Evolutionary conservation across 2,113 vertebrate species (phyloP).

Genomic region (Lontra canadensis): DNA sequence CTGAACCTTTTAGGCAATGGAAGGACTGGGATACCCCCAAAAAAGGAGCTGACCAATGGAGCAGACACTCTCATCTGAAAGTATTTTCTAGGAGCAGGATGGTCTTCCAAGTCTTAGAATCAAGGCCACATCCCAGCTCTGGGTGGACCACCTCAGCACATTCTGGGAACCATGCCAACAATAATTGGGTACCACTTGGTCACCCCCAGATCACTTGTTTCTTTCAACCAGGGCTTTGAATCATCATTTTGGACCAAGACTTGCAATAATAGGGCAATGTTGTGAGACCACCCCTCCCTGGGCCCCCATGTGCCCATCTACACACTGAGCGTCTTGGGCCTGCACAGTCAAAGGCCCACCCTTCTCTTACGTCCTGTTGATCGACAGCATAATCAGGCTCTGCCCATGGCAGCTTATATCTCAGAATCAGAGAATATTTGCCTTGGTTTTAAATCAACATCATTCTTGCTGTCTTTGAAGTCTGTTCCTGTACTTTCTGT

Average conservation of each 20-base stretch:
- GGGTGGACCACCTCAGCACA: not conserved
- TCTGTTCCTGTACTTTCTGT: not conserved
- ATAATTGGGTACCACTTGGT: not conserved
- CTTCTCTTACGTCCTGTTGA: not conserved
- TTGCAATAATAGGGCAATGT: not conserved
- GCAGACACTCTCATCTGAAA: not conserved
- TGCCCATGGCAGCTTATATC: not conserved
- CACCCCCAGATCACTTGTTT: not conserved
- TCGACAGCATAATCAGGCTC: not conserved
- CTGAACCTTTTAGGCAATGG: not conserved
- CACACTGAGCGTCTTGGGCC: not conserved
- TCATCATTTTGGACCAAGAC: not conserved
- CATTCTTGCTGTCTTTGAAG: not conserved
- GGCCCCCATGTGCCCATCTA: accelerated
- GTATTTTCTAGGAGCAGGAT: not conserved
- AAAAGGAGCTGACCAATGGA: not conserved
- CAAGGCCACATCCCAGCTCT: not conserved
- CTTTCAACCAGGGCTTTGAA: not conserved
- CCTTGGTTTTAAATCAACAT: not conserved
- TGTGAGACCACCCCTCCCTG: not conserved
- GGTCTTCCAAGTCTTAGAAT: not conserved
- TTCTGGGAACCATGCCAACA: not conserved
- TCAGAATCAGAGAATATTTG: not conserved
- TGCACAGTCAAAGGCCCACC: not conserved
- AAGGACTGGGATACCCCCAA: not conserved